Conservation (phyloP, 2,888 invertebrate genomes). For the Auanema freiburgensis region DNA sequence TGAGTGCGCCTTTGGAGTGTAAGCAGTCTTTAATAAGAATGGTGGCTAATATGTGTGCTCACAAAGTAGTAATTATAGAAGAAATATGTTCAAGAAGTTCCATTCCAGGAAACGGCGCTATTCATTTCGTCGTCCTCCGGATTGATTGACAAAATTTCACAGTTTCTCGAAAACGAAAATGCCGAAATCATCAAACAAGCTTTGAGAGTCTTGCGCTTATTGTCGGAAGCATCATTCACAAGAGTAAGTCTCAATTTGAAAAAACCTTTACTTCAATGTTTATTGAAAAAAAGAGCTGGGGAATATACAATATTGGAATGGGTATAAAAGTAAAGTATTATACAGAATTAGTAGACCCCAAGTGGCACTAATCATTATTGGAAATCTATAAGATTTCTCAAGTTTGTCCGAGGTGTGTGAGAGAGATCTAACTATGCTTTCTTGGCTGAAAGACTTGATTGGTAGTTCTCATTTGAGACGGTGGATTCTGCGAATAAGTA, state of each 20-base stretch:
- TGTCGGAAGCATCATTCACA: neutral
- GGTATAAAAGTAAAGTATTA: neutral
- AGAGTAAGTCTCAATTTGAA: neutral
- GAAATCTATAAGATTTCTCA: conserved; percentile 3
- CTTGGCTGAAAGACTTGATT: conserved; percentile 36
- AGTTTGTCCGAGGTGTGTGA: conserved; percentile 1
- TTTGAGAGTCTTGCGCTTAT: neutral
- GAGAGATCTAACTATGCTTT: conserved; percentile 30
- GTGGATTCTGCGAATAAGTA: conserved; percentile 12
- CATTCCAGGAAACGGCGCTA: neutral
- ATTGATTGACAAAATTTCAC: neutral
- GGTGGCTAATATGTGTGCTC: conserved; percentile 47
- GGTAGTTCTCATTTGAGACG: conserved; percentile 18
- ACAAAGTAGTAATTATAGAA: conserved; percentile 26
- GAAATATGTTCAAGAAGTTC: neutral
- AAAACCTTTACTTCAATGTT: neutral
- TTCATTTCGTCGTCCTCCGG: neutral
- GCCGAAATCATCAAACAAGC: neutral
- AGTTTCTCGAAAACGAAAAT: neutral
- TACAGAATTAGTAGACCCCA: neutral
- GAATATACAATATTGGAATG: neutral
- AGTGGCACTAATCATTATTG: neutral
- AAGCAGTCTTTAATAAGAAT: conserved; percentile 43
- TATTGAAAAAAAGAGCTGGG: neutral
- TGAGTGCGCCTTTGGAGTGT: conserved; percentile 23